phyloP scores from a whole-genome alignment of 2,113 vertebrate species.

The Corythornis vintsioides region DNA sequence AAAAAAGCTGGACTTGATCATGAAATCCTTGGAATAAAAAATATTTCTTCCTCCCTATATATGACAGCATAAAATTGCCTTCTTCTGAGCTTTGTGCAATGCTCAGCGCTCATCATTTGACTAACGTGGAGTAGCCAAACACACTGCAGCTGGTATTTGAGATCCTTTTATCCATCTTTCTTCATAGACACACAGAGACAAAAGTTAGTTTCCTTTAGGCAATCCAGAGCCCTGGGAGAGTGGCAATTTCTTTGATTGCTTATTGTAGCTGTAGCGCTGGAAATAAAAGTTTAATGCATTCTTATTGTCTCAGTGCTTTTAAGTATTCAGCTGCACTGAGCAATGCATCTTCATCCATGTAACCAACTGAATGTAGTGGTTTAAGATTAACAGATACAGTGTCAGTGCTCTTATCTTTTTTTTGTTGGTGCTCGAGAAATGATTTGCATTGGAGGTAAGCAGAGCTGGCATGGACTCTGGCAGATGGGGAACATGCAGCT shows the following conservation, averaged over 20 bases:
- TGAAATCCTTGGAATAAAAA: background rate
- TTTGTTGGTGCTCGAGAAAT: background rate
- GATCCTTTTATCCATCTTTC: slow-evolving; percentile 37
- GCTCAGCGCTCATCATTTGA: background rate
- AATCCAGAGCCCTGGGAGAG: slow-evolving; percentile 33
- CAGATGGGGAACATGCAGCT: slow-evolving; percentile 15
- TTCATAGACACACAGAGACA: background rate
- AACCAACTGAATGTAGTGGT: background rate
- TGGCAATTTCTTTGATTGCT: slow-evolving; percentile 53
- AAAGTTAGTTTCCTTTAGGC: slow-evolving; percentile 49
- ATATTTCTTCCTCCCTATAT: background rate
- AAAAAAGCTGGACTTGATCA: background rate
- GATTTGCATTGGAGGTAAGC: background rate
- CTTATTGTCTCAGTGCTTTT: slow-evolving; percentile 55
- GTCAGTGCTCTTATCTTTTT: background rate
- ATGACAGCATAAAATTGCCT: background rate
- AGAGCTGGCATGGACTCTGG: background rate
- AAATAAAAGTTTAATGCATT: slow-evolving; percentile 53
- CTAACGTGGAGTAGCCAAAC: slow-evolving; percentile 28
- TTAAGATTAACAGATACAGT: background rate
- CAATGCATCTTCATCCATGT: background rate
- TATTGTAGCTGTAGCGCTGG: slow-evolving; percentile 30
- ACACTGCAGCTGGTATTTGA: slow-evolving; percentile 38
- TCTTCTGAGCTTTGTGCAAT: background rate
- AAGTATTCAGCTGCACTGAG: slow-evolving; percentile 20